Evolutionary conservation across 2,888 invertebrate species (phyloP).

Genomic region (Syrista parreyssii): DNA sequence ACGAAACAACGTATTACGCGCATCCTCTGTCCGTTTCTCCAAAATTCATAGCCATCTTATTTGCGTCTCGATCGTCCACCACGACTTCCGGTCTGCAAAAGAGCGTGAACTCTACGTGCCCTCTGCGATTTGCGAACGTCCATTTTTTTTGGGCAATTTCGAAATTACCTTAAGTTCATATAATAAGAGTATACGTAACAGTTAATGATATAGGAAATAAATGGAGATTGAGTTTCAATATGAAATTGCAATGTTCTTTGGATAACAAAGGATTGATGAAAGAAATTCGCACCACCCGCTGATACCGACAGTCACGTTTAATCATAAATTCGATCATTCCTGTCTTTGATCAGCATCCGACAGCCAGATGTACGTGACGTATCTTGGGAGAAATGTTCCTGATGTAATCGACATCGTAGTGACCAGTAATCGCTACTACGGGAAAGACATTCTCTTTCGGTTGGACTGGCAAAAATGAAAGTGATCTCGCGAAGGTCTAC

Average conservation of each 20-base stretch:
- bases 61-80: neutral
- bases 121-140: neutral
- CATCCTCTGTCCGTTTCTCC: neutral
- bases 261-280: neutral
- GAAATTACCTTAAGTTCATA: neutral
- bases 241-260: neutral
- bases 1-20: neutral
- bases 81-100: too few species aligned
- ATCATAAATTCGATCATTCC: neutral
- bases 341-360: neutral
- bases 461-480: conserved; percentile 18
- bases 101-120: too few species aligned
- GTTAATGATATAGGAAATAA: neutral
- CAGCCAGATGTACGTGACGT: neutral
- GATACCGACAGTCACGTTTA: neutral
- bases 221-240: neutral
- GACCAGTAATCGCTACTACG: conserved; percentile 10
- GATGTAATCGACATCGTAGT: conserved; percentile 9
- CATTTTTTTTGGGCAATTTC: neutral
- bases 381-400: conserved; percentile 13
- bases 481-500: conserved; percentile 9
- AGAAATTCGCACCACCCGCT: neutral
- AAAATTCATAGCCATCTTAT: neutral
- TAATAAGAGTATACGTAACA: neutral
- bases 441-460: conserved; percentile 12